Conservation (phyloP, 1,140 invertebrate species). For the Drosophila guanche region DNA sequence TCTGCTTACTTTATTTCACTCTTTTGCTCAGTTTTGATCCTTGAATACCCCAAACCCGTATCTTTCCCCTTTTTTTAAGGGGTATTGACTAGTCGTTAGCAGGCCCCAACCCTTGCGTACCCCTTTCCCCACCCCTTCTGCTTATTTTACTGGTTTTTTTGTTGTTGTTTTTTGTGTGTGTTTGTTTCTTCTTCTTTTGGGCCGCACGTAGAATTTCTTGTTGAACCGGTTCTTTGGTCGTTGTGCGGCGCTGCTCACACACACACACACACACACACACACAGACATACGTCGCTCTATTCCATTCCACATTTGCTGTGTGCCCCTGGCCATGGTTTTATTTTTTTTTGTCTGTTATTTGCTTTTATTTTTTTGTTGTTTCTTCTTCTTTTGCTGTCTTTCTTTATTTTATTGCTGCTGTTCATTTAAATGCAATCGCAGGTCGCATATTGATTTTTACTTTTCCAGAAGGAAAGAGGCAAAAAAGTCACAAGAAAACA, state of each 20-base stretch:
- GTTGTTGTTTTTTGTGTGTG: not conserved
- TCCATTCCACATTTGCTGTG: not conserved
- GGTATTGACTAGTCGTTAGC: too few species aligned
- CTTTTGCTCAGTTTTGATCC: too few species aligned
- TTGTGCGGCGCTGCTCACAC: conserved; percentile 22
- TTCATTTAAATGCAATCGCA: conserved; percentile 70
- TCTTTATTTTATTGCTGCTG: conserved; percentile 1
- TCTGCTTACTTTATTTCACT: too few species aligned
- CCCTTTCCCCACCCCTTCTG: conserved; percentile 1
- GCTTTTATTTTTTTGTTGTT: too few species aligned
- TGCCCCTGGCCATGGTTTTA: conserved; percentile 2
- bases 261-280: conserved; percentile 10
- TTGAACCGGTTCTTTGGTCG: conserved; percentile 57
- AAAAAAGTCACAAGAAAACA: conserved; percentile 17
- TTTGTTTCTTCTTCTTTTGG: conserved; percentile 26
- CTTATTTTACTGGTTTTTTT: not conserved
- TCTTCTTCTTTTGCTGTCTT: conserved; percentile 11
- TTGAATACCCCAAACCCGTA: too few species aligned
- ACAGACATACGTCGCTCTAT: not conserved
- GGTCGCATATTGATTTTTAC: conserved; percentile 69
- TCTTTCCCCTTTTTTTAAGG: too few species aligned
- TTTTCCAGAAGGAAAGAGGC: conserved; percentile 19
- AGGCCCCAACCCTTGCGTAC: not conserved
- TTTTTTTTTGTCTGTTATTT: too few species aligned
- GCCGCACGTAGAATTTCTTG: conserved; percentile 63